phyloP scores from a whole-genome alignment of 2,113 vertebrate species.

The Mobula birostris region DNA sequence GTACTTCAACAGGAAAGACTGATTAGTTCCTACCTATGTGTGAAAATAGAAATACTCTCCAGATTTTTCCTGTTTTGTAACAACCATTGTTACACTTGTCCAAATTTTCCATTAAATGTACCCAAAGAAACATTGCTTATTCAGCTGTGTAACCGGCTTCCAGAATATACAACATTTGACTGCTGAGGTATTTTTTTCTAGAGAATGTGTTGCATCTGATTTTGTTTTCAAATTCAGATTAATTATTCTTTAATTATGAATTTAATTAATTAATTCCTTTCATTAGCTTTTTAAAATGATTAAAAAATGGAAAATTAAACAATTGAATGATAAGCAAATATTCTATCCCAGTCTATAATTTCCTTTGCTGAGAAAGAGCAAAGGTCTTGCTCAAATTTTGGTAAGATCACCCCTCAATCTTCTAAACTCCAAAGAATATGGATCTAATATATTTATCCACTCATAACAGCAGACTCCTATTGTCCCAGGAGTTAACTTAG shows the following conservation, averaged over 20 bases:
- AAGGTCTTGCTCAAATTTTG: not conserved
- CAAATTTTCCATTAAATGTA: not conserved
- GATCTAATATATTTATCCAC: too few relatives aligned
- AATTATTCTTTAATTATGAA: not conserved
- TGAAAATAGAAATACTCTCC: not conserved
- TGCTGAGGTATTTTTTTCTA: not conserved
- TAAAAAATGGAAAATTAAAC: not conserved
- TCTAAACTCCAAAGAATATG: too few relatives aligned
- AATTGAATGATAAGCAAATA: not conserved
- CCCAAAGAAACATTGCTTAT: not conserved
- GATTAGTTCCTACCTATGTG: not conserved
- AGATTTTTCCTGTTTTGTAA: constrained; percentile 7
- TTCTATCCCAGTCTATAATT: too few relatives aligned
- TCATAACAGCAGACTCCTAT: too few relatives aligned
- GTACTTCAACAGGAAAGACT: constrained; percentile 18
- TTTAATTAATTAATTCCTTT: not conserved
- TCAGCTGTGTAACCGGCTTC: not conserved
- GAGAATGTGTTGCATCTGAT: not conserved
- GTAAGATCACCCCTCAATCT: too few relatives aligned
- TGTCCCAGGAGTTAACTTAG: too few relatives aligned
- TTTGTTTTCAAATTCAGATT: not conserved
- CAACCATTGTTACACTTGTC: not conserved
- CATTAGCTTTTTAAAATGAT: not conserved
- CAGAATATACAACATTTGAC: not conserved
- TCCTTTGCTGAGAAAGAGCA: not conserved